Base-by-base conservation (phyloP, 1,140 invertebrate genomes). In the Brachionus calyciflorus region DNA sequence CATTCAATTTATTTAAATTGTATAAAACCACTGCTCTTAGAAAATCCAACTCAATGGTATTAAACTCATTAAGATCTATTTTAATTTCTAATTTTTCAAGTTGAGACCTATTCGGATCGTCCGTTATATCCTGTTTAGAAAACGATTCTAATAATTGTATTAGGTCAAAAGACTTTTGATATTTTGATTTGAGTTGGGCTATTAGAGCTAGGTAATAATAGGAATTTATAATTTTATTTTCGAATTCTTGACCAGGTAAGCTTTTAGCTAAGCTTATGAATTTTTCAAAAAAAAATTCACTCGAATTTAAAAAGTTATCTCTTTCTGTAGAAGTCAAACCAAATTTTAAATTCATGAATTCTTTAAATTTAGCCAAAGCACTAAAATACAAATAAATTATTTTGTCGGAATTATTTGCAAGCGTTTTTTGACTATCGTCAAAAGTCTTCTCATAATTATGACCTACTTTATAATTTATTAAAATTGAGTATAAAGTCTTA, bases 271-370 rank as follows among this genome's bases (percentile, higher is more conserved):
- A 26, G 19, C 21, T 12, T 12, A 65, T 21, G 41, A 44, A 65
- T 10, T 65, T 65, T 65, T 65, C 41, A 44, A 65, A 44, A 65
- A 44, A 44, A 14, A 14, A 6, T 10, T 44, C 60, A 44, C 60
- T 65, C 6, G 21, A 14, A 10, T 9, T 10, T 24, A 65, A 65
- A 37, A 26, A 65, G 5, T 14, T 26, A 3, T 17, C 14, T 12
- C 40, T 37, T 12, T 41, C 60, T 44, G 41, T 21, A 26, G 41
- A 10, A 12, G 17, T 14, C 0, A 65, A 17, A 9, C n/a, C 1
- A 24, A 44, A 44, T 44, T 65, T 65, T 44, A 44, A 12, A n/a
- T 65, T 65, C 10, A 65, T n/a, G 30, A 65, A 65, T 44, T 65
- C 24, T 5, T 26, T 65, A 26, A 65, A 24, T n/a, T 44, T 65